These are phyloP conservation scores for Odobenus rosmarus DNA, from an alignment of 2,113 vertebrate species.

Conservation along the genomic window DNA sequence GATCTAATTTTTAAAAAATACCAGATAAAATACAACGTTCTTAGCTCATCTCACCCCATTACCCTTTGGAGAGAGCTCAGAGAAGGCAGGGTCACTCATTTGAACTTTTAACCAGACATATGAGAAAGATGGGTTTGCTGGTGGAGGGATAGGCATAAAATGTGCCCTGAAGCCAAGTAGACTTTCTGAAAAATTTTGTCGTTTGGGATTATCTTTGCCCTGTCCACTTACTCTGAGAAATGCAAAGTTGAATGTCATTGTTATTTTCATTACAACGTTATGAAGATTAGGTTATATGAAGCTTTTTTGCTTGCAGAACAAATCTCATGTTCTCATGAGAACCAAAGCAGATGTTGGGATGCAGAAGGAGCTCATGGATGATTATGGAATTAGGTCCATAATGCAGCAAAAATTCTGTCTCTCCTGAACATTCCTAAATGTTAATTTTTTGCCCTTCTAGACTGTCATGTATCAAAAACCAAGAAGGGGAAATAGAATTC, in stretches of 20 bases:
- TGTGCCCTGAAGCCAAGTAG: not conserved
- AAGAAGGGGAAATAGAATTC: not conserved
- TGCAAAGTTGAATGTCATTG: not conserved
- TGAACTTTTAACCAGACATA: not conserved
- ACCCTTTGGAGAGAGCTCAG: not conserved
- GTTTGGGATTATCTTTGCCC: not conserved
- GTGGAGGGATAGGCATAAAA: not conserved
- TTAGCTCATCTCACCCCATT: not conserved
- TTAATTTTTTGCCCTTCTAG: not conserved
- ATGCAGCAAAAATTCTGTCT: not conserved
- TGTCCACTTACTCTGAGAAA: not conserved
- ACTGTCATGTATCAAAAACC: not conserved
- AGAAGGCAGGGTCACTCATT: not conserved
- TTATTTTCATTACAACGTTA: not conserved
- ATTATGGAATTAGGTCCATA: not conserved
- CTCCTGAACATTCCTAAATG: not conserved
- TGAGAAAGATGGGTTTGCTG: not conserved
- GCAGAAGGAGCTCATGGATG: not conserved
- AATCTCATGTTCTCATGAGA: not conserved
- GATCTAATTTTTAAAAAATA: not conserved
- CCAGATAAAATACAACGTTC: not conserved
- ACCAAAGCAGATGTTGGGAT: not conserved
- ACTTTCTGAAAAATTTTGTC: not conserved
- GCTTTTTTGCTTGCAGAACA: not conserved
- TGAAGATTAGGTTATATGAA: not conserved